Evolutionary conservation across 2,113 vertebrate genomes (phyloP).

Genomic region (Sceloporus tristichus): DNA sequence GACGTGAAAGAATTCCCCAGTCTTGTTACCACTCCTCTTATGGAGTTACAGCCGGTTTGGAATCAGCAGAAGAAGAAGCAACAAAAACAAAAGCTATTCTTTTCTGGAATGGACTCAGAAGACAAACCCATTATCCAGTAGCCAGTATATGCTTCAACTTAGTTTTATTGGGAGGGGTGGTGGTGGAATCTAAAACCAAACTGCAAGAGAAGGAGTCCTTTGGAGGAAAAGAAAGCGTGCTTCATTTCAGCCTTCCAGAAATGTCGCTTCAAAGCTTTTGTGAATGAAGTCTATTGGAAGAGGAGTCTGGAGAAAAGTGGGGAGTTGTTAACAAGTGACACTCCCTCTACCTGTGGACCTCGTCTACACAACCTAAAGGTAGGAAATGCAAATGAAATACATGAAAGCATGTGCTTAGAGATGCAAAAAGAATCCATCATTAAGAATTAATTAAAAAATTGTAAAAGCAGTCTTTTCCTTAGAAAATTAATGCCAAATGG

Average conservation of each 20-base stretch:
- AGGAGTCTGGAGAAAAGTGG: constrained; percentile 57
- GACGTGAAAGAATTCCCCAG: constrained; percentile 64
- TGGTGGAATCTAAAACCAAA: constrained; percentile 71
- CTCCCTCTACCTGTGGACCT: constrained; percentile 62
- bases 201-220: constrained; percentile 33
- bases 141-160: constrained; percentile 78
- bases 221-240: constrained; percentile 51
- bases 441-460: neutral
- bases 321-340: constrained; percentile 70
- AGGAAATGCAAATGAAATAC: constrained; percentile 66
- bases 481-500: constrained; percentile 15
- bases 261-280: constrained; percentile 45
- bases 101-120: constrained; percentile 78
- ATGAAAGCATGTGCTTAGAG: constrained; percentile 34
- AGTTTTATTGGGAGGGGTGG: constrained; percentile 67
- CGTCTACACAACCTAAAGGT: constrained; percentile 75
- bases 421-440: neutral
- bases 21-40: constrained; percentile 70
- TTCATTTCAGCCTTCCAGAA: constrained; percentile 59
- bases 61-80: constrained; percentile 69
- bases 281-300: constrained; percentile 62
- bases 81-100: constrained; percentile 67
- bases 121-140: constrained; percentile 73
- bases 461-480: neutral
- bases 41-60: constrained; percentile 65